Percentiles rank a stretch among this genome's conserved stretches.
Conservation (phyloP, 64 coral and sea anemone species). For the Trachythela sp. region DNA sequence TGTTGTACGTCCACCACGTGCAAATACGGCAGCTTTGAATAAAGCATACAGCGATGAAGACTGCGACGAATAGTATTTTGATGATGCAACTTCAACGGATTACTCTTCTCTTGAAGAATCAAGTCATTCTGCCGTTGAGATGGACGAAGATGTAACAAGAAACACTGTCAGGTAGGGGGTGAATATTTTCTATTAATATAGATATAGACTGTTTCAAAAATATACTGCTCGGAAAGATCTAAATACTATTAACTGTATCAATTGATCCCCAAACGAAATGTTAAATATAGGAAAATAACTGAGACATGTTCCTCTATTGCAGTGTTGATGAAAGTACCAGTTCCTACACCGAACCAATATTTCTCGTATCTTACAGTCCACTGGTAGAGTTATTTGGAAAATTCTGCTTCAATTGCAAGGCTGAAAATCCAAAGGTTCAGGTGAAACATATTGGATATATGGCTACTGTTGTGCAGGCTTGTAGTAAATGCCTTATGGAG, state of each 20-base stretch:
- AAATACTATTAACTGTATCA: background rate
- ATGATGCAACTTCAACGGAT: background rate
- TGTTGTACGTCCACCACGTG: background rate
- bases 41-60: background rate
- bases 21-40: background rate
- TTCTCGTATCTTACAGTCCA: background rate
- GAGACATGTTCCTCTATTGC: background rate
- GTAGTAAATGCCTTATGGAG: background rate
- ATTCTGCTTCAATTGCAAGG: conserved; percentile 2
- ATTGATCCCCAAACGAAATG: no score
- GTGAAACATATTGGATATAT: background rate
- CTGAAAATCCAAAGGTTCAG: background rate
- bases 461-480: background rate
- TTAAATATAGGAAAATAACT: no score
- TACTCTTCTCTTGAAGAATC: background rate
- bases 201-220: background rate
- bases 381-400: background rate
- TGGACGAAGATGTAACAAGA: background rate
- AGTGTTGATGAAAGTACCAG: background rate
- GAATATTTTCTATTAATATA: background rate
- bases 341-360: background rate
- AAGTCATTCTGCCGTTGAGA: background rate
- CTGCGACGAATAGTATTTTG: background rate
- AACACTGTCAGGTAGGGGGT: background rate
- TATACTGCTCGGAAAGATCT: background rate